Conservation (phyloP, 1,140 invertebrate species). For the Pseudomyrmex dendroicus region DNA sequence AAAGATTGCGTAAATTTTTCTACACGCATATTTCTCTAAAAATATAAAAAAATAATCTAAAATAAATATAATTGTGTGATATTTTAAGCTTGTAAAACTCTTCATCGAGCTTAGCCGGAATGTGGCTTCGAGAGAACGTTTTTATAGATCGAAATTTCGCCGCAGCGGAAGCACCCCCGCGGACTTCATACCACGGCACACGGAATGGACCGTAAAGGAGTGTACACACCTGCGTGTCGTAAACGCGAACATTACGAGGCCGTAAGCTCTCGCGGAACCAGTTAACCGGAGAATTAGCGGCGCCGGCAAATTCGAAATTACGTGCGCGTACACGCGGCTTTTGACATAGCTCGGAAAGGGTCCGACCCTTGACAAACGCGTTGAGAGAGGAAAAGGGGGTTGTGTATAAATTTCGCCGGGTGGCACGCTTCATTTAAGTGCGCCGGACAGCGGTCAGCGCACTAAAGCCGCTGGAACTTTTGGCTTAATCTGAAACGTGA, state of each 20-base stretch:
- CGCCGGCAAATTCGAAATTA: constrained; percentile 56
- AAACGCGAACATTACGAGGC: constrained; percentile 59
- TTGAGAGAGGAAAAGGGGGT: constrained; percentile 7
- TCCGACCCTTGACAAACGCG: constrained; percentile 46
- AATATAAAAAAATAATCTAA: neutral
- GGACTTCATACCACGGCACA: constrained; percentile 21
- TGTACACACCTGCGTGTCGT: constrained; percentile 70
- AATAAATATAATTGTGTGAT: neutral
- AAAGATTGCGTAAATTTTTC: neutral
- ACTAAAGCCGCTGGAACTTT: constrained; percentile 44
- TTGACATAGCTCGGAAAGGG: constrained; percentile 41
- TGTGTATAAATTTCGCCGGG: constrained; percentile 47
- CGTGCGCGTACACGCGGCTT: constrained; percentile 42
- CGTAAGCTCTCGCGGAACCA: constrained; percentile 63
- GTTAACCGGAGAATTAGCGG: constrained; percentile 75
- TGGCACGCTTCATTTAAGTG: constrained; percentile 55
- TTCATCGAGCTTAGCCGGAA: neutral
- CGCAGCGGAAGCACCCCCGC: neutral
- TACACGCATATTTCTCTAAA: neutral
- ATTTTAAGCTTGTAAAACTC: neutral
- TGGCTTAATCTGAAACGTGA: constrained; percentile 16
- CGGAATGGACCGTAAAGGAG: constrained; percentile 58
- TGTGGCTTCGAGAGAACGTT: constrained; percentile 34
- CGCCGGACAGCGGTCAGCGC: constrained; percentile 25
- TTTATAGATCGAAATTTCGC: constrained; percentile 33